Evolutionary conservation across 2,113 vertebrate genomes (phyloP), one percentile per base, ranked within the genome.

Genomic region (Machaerirhynchus nigripectus): DNA sequence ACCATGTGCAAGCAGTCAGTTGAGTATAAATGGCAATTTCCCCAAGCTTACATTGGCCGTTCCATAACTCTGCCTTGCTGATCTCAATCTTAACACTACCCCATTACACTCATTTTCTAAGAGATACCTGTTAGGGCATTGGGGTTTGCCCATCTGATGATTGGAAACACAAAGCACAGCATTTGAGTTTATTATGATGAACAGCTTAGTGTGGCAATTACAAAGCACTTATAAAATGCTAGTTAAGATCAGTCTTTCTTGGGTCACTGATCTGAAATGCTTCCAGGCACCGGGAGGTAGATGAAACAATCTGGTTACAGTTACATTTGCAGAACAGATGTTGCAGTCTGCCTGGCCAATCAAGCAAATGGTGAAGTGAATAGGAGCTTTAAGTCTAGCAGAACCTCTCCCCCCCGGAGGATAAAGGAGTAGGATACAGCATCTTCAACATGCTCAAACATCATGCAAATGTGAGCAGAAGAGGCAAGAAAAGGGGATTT

Each of bases 401-500:
- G 68, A 87, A 50, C 27, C 16, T 73, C 69, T 33, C 44, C 26
- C 44, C 26, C 11, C 23, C 2, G 1, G 8, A 61, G 74, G 57
- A 76, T 57, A 95, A 93, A 81, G 2, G 3, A 60, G 44, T 69
- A 80, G 90, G 84, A 69, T 53, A 47, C 6, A 79, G 94, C n/a
- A 1, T 53, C 97, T 96, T 97, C 95, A 86, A 83, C 96, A 94
- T 96, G 95, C 96, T 96, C 91, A 96, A 79, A 95, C 95, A 85
- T 89, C 97, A 98, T 97, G 98, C 97, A 98, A 94, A 75, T 73
- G 96, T 97, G 96, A 94, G 97, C 96, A 97, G 80, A 98, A 97
- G 90, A 88, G 74, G 93, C 93, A 97, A 90, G 91, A 95, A 88
- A 97, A 97, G 97, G 96, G 97, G 97, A 89, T 97, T 97, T 97